Base-by-base conservation (phyloP, 2,113 vertebrate genomes). In the Geococcyx californianus region DNA sequence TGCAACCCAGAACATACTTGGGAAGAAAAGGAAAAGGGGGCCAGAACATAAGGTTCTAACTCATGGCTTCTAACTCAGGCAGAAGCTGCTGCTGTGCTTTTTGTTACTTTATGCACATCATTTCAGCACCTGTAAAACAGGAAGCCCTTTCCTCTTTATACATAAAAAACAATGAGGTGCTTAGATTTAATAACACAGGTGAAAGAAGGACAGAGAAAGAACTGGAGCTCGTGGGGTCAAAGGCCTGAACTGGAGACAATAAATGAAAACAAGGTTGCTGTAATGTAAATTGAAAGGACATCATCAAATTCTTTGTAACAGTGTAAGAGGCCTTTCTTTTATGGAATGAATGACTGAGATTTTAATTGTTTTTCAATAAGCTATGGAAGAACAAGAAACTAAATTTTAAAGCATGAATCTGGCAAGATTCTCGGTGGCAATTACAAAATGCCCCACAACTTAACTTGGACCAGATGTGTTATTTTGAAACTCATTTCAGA, bases 401-500 rank as follows among this genome's bases (percentile, higher is more conserved):
- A 19, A 86, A 52, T 67, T 90, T 64, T 40, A 66, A 77, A 84
- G 40, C 19, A 70, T 42, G 31, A 78, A 68, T 69, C 44, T 80
- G 55, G 42, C 72, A 81, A 52, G 55, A 70, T 84, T 59, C 55
- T 74, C 59, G 11, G 24, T 55, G 26, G 67, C 56, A 95, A 90
- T 94, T 83, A 93, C 13, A 4, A 75, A 93, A 49, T 38, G 36
- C 60, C 93, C 26, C 63, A 74, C 70, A 84, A 87, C 49, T 92
- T 64, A 75, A n/a, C 58, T 94, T 91, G 82, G 67, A 93, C 31
- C 69, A 44, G 34, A 88, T 85, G 24, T 67, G 34, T 63, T 85
- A 59, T 83, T 94, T 85, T 80, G 72, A 87, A 94, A 87, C 19
- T 66, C 42, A 67, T 70, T 76, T 88, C 82, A 77, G 88, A 91